A percentile compares a stretch with the other conserved stretches of the same genome.
Conservation (phyloP, 2,888 invertebrate genomes). For the Hydrotaea cyrtoneurina region DNA sequence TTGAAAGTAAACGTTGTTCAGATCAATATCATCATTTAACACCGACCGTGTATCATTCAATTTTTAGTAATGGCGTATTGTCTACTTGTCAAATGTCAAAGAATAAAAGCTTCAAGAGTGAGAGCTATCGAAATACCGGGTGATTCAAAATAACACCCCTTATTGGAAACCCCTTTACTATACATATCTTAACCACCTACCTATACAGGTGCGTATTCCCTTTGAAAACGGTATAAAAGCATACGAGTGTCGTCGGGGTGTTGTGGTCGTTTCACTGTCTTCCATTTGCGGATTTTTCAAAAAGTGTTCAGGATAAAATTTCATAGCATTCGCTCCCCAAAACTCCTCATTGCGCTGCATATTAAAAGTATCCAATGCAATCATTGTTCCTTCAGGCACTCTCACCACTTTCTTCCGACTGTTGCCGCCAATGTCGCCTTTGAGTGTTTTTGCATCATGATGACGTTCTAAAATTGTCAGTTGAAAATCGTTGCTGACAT, state of each 20-base stretch:
- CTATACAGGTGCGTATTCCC: conserved; percentile 77
- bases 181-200: conserved; percentile 67
- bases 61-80: too few relatives aligned
- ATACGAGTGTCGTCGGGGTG: conserved; percentile 74
- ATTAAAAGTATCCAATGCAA: conserved; percentile 77
- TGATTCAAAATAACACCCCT: too few relatives aligned
- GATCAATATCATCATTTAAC: too few relatives aligned
- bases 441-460: neutral
- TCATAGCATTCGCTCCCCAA: conserved; percentile 77
- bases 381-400: conserved; percentile 77
- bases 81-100: too few relatives aligned
- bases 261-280: neutral
- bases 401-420: conserved; percentile 55
- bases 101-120: too few relatives aligned
- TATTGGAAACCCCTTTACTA: too few relatives aligned
- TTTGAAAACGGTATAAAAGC: conserved; percentile 78
- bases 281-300: conserved; percentile 32
- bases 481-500: conserved; percentile 76
- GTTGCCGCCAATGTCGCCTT: neutral
- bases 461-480: conserved; percentile 63
- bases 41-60: too few relatives aligned
- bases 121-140: too few relatives aligned
- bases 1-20: too few relatives aligned
- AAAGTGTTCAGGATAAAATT: conserved; percentile 78
- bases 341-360: conserved; percentile 77